These are phyloP conservation scores for Hyperopisus bebe DNA, from an alignment of 2,113 vertebrate species.

Conservation along the genomic window DNA sequence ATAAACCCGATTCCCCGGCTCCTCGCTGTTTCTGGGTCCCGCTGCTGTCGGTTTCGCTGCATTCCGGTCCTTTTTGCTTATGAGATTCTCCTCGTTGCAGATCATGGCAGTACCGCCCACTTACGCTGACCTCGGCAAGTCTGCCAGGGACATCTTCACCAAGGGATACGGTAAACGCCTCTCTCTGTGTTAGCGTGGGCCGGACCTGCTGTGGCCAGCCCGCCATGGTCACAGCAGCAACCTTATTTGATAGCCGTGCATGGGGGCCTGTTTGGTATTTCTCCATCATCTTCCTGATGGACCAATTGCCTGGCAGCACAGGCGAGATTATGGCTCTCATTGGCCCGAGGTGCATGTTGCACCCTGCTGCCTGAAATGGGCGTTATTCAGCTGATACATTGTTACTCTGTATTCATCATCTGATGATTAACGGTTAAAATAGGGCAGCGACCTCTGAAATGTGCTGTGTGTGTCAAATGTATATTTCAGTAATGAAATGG, in stretches of 20 bases:
- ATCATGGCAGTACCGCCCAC: slow-evolving; percentile 90
- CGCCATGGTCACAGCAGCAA: background rate
- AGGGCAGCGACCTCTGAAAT: background rate
- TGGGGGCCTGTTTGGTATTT: background rate
- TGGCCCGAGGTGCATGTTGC: background rate
- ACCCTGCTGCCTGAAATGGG: background rate
- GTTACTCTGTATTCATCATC: background rate
- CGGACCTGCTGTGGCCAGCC: background rate
- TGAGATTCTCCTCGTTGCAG: slow-evolving; percentile 44
- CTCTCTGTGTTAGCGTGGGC: background rate
- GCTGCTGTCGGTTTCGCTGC: background rate
- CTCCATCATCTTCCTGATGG: background rate
- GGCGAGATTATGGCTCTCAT: background rate
- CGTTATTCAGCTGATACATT: background rate
- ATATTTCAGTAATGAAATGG: background rate
- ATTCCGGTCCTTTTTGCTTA: background rate
- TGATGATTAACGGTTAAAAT: background rate
- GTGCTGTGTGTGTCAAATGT: background rate
- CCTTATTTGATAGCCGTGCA: background rate
- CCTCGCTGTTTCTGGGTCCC: background rate
- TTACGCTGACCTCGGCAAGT: slow-evolving; percentile 88
- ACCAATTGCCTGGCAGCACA: background rate
- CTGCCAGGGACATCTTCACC: slow-evolving; percentile 90
- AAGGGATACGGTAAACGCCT: slow-evolving; percentile 84
- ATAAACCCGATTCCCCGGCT: background rate